Evolutionary conservation across 2,888 invertebrate genomes (phyloP).

Genomic region (Diadromus collaris): DNA sequence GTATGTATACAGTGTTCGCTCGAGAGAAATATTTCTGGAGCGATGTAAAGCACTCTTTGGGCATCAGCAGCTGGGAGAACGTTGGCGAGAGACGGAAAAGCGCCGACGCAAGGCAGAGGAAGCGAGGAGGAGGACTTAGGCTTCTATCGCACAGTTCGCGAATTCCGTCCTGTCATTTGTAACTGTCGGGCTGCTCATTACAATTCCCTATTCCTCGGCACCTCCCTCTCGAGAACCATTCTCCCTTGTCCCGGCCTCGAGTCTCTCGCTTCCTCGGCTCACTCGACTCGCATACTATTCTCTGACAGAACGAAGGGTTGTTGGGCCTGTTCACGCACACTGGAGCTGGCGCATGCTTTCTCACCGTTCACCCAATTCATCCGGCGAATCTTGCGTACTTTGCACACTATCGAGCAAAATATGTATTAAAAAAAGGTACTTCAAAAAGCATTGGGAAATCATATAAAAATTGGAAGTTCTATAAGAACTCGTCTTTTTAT

Average conservation of each 20-base stretch:
- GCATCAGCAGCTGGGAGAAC: conserved; percentile 64
- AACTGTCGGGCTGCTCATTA: conserved; percentile 80
- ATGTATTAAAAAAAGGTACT: no score
- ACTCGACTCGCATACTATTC: conserved; percentile 55
- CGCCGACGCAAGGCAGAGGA: conserved; percentile 53
- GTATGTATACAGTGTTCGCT: conserved; percentile 37
- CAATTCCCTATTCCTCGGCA: conserved; percentile 79
- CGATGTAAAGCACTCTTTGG: conserved; percentile 77
- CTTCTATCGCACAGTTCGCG: conserved; percentile 79
- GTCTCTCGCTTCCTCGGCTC: conserved; percentile 63
- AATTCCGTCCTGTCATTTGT: conserved; percentile 81
- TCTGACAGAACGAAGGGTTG: conserved; percentile 62
- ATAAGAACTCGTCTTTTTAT: no score
- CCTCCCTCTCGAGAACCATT: conserved; percentile 65
- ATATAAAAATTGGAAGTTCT: no score
- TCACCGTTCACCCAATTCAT: conserved; percentile 56
- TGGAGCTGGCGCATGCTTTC: conserved; percentile 49
- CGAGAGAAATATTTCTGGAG: conserved; percentile 58
- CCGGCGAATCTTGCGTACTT: conserved; percentile 45
- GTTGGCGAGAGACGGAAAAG: conserved; percentile 52
- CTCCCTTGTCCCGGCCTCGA: conserved; percentile 60
- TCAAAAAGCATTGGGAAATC: no score
- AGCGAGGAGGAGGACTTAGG: conserved; percentile 59
- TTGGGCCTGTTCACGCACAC: conserved; percentile 57
- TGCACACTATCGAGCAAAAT: conserved; percentile 40